phyloP scores from a whole-genome alignment of 2,888 invertebrate species.

The Cenopis cana region DNA sequence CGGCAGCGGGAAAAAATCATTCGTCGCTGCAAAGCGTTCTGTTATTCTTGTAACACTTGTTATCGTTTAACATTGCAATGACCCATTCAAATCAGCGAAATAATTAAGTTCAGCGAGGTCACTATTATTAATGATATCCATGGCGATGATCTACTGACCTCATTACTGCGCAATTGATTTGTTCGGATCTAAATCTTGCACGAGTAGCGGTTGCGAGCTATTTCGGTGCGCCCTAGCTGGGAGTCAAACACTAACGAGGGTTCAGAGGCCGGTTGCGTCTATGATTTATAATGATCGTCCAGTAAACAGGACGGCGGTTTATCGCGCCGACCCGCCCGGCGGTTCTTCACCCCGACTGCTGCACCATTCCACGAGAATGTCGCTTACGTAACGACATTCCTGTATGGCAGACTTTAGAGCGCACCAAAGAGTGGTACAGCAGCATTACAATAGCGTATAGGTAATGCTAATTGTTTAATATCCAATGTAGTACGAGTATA shows the following conservation, averaged over 20 bases:
- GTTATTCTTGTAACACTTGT: constrained; percentile 4
- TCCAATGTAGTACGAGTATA: no score
- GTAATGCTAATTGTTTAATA: no score
- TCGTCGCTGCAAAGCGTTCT: background rate
- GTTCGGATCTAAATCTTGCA: constrained; percentile 37
- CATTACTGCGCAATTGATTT: constrained; percentile 47
- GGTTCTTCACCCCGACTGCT: constrained; percentile 72
- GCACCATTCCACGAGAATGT: constrained; percentile 46
- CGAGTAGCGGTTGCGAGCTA: constrained; percentile 45
- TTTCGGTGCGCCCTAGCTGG: constrained; percentile 46
- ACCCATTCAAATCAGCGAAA: constrained; percentile 25
- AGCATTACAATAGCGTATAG: no score
- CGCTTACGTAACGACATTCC: background rate
- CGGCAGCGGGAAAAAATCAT: background rate
- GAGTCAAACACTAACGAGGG: constrained; percentile 68
- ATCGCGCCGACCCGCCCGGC: constrained; percentile 63
- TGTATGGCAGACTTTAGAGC: no score
- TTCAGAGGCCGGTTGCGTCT: constrained; percentile 71
- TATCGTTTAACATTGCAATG: constrained; percentile 26
- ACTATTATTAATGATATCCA: constrained; percentile 45
- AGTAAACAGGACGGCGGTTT: constrained; percentile 71
- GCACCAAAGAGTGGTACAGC: no score
- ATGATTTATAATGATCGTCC: constrained; percentile 76
- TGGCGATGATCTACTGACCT: constrained; percentile 53
- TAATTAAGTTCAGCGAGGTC: constrained; percentile 43